Evolutionary conservation across 1,140 invertebrate species (phyloP).

Genomic region (Drosophila sturtevanti): DNA sequence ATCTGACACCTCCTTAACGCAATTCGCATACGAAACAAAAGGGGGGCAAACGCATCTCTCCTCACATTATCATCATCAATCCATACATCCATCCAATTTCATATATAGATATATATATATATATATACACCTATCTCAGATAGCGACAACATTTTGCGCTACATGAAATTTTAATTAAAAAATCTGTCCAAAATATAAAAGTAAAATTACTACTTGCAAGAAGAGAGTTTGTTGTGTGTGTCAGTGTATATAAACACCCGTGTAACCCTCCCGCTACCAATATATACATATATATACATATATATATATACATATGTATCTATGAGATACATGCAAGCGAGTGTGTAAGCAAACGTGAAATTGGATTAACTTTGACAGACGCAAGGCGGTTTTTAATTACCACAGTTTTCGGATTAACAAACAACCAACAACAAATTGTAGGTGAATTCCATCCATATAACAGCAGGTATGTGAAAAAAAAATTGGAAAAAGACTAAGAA

Average conservation of each 20-base stretch:
- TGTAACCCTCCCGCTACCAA: too few relatives aligned
- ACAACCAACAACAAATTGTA: slow-evolving; percentile 29
- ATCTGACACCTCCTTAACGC: slow-evolving; percentile 22
- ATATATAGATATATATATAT: not conserved
- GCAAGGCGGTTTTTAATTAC: slow-evolving; percentile 75
- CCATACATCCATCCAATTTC: slow-evolving; percentile 5
- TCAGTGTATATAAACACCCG: not conserved
- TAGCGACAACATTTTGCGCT: slow-evolving; percentile 63
- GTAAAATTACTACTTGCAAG: slow-evolving; percentile 53
- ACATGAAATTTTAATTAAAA: slow-evolving; percentile 80
- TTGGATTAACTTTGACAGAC: slow-evolving; percentile 75
- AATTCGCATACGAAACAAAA: not conserved
- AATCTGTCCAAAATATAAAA: slow-evolving; percentile 74
- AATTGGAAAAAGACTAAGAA: too few relatives aligned
- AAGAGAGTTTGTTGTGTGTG: slow-evolving; percentile 18
- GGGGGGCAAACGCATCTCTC: slow-evolving; percentile 13
- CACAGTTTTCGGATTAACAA: slow-evolving; percentile 62
- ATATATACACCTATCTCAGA: slow-evolving; percentile 12
- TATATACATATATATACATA: slow-evolving; percentile 20
- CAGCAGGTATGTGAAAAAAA: slow-evolving; percentile 39
- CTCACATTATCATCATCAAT: not conserved
- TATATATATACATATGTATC: slow-evolving; percentile 30
- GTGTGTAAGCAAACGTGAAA: slow-evolving; percentile 66
- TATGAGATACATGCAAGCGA: slow-evolving; percentile 40
- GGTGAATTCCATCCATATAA: slow-evolving; percentile 13